These are phyloP conservation scores for Eucidaris tribuloides DNA, from an alignment of 35 echinoderm and acorn worm genomes.

Conservation along the genomic window DNA sequence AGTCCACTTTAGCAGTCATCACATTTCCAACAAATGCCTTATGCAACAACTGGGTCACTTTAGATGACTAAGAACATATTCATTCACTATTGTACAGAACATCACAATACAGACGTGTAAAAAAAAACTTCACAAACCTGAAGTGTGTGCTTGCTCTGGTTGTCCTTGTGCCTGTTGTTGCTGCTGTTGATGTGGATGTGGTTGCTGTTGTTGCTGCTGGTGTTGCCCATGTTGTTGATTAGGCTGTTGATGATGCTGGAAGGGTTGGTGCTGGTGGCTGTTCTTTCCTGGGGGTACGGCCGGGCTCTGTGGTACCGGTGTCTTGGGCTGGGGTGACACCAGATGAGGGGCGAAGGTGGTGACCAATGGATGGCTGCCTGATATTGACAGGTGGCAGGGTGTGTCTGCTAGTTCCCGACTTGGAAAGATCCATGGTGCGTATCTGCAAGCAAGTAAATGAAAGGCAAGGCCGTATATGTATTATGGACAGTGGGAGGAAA, in stretches of 20 bases:
- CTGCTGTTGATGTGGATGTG: neutral
- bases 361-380: slow-evolving; percentile 14
- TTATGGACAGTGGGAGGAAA: neutral
- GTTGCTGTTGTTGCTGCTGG: neutral
- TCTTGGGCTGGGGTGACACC: slow-evolving; percentile 45
- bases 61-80: too few species aligned
- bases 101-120: too few species aligned
- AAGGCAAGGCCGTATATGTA: too few species aligned
- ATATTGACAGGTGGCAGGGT: slow-evolving; percentile 1
- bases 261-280: slow-evolving; percentile 17
- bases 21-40: too few species aligned
- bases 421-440: slow-evolving; percentile 9
- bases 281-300: slow-evolving; percentile 48
- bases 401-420: neutral
- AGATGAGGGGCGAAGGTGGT: slow-evolving; percentile 9
- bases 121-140: neutral
- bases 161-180: neutral
- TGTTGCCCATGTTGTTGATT: slow-evolving; percentile 6
- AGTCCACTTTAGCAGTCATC: too few species aligned
- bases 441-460: too few species aligned
- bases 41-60: too few species aligned
- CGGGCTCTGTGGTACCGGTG: slow-evolving; percentile 74
- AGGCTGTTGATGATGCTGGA: slow-evolving; percentile 7
- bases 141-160: neutral
- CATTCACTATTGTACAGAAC: too few species aligned